These are phyloP conservation scores for Unio delphinus DNA, from an alignment of 2,888 invertebrate species.

Conservation along the genomic window DNA sequence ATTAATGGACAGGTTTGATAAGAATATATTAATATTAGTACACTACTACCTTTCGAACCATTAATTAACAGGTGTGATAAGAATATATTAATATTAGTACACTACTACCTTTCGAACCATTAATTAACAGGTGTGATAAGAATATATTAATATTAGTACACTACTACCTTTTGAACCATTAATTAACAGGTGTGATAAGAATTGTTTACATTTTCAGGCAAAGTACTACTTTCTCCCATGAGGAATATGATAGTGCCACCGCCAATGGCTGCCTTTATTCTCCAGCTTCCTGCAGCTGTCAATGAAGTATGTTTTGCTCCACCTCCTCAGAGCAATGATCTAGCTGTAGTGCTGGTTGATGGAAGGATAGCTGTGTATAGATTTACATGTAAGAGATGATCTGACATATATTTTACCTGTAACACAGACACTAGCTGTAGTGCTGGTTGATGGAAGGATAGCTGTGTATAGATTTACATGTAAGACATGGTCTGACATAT, in stretches of 20 bases:
- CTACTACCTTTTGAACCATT: too few species aligned
- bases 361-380: constrained; percentile 54
- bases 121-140: too few species aligned
- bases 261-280: constrained; percentile 81
- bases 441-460: constrained; percentile 47
- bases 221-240: constrained; percentile 82
- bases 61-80: too few species aligned
- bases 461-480: constrained; percentile 49
- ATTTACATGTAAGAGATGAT: constrained; percentile 21
- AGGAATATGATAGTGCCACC: constrained; percentile 85
- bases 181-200: too few species aligned
- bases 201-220: constrained; percentile 67
- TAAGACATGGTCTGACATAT: constrained; percentile 5
- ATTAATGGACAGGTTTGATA: too few species aligned
- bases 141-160: too few species aligned
- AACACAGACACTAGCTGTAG: constrained; percentile 17
- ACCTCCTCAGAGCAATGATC: constrained; percentile 39
- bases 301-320: constrained; percentile 58
- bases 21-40: too few species aligned
- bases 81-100: too few species aligned
- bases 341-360: constrained; percentile 46
- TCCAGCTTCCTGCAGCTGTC: constrained; percentile 76
- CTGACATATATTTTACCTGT: neutral
- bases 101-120: too few species aligned
- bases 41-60: too few species aligned